A percentile compares a stretch with the other conserved stretches of the same genome.
These are phyloP conservation scores for Fukomys damarensis DNA, from an alignment of 2,113 vertebrate species.

Conservation along the genomic window DNA sequence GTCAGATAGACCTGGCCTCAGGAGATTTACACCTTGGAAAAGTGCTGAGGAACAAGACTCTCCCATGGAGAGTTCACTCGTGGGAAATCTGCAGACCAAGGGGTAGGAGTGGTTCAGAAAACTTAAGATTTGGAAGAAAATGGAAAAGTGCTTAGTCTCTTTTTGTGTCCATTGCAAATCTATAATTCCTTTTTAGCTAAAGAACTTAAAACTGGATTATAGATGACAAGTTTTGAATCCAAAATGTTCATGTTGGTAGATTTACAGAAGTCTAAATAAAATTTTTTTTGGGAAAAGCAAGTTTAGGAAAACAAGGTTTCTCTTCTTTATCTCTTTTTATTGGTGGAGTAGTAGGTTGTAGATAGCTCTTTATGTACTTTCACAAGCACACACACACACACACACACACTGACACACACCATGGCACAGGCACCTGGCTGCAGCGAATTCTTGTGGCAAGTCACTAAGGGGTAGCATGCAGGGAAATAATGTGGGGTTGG, in stretches of 20 bases:
- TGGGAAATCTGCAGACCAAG: not conserved
- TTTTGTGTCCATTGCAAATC: constrained; percentile 42
- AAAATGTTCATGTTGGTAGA: constrained; percentile 45
- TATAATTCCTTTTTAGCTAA: constrained; percentile 48
- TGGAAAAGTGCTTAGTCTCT: constrained; percentile 40
- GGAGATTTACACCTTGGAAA: not conserved
- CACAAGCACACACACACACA: not conserved
- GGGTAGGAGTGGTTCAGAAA: not conserved
- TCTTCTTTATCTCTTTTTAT: not conserved
- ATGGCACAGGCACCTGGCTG: not conserved
- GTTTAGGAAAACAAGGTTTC: constrained; percentile 3
- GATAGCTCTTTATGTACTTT: not conserved
- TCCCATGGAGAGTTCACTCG: not conserved
- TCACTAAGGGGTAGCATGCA: not conserved
- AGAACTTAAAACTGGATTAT: constrained; percentile 47
- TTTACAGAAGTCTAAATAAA: constrained; percentile 32
- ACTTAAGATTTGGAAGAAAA: constrained; percentile 49
- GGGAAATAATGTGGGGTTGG: not conserved
- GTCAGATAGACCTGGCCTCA: not conserved
- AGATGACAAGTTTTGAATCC: constrained; percentile 39
- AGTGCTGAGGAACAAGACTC: not conserved
- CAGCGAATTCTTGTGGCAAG: not conserved
- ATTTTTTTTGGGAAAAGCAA: no score
- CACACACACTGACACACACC: not conserved
- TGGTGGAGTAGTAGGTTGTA: not conserved